Base-by-base conservation (phyloP, 2,113 vertebrate genomes). In the Cichladusa arquata region DNA sequence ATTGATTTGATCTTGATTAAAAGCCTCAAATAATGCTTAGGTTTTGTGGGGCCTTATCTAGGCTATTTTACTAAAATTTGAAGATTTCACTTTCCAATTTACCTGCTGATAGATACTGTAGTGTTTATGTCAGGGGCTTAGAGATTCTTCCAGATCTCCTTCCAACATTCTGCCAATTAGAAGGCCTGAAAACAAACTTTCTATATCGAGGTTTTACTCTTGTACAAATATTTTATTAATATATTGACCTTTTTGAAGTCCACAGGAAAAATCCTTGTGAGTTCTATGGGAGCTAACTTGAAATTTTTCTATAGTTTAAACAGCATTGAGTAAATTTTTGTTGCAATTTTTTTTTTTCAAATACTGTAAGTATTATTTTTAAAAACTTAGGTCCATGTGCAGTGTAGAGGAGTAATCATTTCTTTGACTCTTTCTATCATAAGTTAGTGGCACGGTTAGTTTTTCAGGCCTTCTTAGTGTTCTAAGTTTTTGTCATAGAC, bases 31-130 rank as follows among this genome's bases (percentile, higher is more conserved):
- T 34, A 48, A 53, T 50, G 83, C 54, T 67, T 74, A 19, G 42
- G 3, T 61, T 95, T 79, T 45, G 23, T 83, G 74, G 57, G 19
- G 9, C 29, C 64, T 86, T 88, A n/a, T 51, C 40, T 77, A 60
- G 40, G 40, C 40, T 40, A 51, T 90, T 93, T 95, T 73, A 85
- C 19, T 81, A 82, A 94, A 62, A 11, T 81, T 58, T 36, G 44
- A 86, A 36, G 28, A 87, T 36, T 91, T 95, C 64, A 11, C 13
- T 92, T 94, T 86, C 14, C 26, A 60, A 47, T 92, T 73, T 88
- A 57, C 66, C 45, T 78, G 15, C 65, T 60, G 60, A 81, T 38
- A 81, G 66, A 29, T 48, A 36, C 38, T 88, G 25, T 23, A 58
- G 40, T 16, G 40, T 83, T 62, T 57, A 16, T 22, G 61, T n/a